Base-by-base conservation (phyloP, 2,797 vertebrate genomes). In the Fratercula arctica region DNA sequence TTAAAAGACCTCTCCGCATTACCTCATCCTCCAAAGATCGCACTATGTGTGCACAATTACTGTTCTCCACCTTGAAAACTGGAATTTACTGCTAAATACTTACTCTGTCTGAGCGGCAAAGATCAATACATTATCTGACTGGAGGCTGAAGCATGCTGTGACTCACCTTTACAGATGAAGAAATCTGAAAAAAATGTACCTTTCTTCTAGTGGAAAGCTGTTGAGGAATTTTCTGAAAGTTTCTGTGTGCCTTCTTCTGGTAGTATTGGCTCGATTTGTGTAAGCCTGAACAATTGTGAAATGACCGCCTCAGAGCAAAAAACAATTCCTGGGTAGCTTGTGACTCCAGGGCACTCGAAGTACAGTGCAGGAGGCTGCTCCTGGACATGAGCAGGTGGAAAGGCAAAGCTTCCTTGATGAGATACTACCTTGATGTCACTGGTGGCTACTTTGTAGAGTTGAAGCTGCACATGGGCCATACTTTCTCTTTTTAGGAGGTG, bases 101-200 rank as follows among this genome's bases (percentile, higher is more conserved):
- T 66, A 67, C 75, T 86, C 77, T 85, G 64, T 9, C 50, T 93
- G 95, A 91, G 82, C 12, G 13, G 46, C 51, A 87, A 66, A 78
- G 54, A 96, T 94, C 86, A 90, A 85, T 93, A 85, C 6, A 41
- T 59, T 91, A 78, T 79, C 59, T 79, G 87, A 59, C 74, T 89
- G 64, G 86, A 83, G 78, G 41, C 69, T 95, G 90, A 93, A 95
- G 72, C 33, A 61, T 68, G 23, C 74, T 90, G 39, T 77, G 74
- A 87, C 63, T 73, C 41, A 77, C 80, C 35, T 78, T 80, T 46
- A 77, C 39, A 89, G 85, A 76, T 54, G 54, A 95, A 93, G 85
- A 67, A 91, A 67, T 50, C 53, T 87, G 80, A 95, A 96, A 95
- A 8, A 80, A 95, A 95, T 43, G 46, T 87, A 87, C 90, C 9